phyloP scores from a whole-genome alignment of 2,113 vertebrate genomes.

The Euleptes europaea region DNA sequence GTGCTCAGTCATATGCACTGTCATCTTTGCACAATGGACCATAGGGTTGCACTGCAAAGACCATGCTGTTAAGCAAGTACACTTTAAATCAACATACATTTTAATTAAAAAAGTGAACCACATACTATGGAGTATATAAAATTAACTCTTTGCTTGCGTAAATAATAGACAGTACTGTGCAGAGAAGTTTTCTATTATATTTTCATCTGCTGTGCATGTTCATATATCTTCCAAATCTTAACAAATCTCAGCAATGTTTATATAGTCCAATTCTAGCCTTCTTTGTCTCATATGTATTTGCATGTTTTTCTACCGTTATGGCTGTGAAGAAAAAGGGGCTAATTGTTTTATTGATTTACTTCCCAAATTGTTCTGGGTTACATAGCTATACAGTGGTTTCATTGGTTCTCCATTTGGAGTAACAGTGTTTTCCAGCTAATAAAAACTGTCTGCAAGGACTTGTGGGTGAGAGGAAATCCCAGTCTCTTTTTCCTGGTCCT shows the following conservation, averaged over 20 bases:
- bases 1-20: not conserved
- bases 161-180: no score
- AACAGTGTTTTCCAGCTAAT: not conserved
- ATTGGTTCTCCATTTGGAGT: not conserved
- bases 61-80: not conserved
- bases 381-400: not conserved
- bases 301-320: no score
- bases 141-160: not conserved
- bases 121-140: no score
- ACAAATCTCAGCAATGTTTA: not conserved
- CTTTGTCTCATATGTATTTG: not conserved
- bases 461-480: no score
- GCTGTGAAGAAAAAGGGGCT: no score
- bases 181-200: no score
- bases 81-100: no score
- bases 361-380: not conserved
- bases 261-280: not conserved
- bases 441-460: not conserved
- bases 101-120: no score
- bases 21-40: not conserved
- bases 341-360: no score
- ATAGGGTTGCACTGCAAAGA: not conserved
- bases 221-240: not conserved
- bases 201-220: no score
- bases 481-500: no score